Evolutionary conservation across 1,140 invertebrate genomes (phyloP).

Genomic region (Brachystomella parvula): DNA sequence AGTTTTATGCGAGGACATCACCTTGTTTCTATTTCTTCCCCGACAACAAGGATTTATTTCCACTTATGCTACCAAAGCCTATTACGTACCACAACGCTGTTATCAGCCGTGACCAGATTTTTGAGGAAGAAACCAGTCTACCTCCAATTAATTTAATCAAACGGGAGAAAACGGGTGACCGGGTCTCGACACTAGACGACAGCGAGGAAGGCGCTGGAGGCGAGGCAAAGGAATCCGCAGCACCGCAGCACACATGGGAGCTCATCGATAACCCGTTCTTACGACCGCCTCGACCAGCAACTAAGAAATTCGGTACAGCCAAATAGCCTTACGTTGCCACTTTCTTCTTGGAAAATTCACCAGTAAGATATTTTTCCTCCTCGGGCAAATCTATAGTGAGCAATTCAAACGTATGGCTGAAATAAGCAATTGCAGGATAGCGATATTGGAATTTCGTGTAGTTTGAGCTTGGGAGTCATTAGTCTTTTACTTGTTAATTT

Average conservation of each 20-base stretch:
- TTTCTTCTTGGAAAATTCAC: no score
- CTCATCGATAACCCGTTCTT: slow-evolving; percentile 81
- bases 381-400: no score
- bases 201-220: slow-evolving; percentile 30
- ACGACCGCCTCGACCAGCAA: slow-evolving; percentile 49
- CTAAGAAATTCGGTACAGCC: no score
- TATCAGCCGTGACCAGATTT: slow-evolving; percentile 86
- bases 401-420: no score
- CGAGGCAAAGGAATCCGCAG: slow-evolving; percentile 35
- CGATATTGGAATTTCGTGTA: no score
- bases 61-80: slow-evolving; percentile 81
- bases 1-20: slow-evolving; percentile 83
- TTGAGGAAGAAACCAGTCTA: slow-evolving; percentile 73
- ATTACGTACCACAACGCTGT: slow-evolving; percentile 77
- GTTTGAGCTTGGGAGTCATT: no score
- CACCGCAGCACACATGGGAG: slow-evolving; percentile 37
- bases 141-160: slow-evolving; percentile 51
- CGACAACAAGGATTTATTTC: slow-evolving; percentile 42
- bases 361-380: no score
- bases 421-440: no score
- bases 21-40: slow-evolving; percentile 32
- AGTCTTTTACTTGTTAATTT: no score
- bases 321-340: no score
- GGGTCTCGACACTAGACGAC: slow-evolving; percentile 22
- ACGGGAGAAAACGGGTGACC: slow-evolving; percentile 44